phyloP scores from a whole-genome alignment of 2,888 invertebrate species.

The Eledone cirrhosa region DNA sequence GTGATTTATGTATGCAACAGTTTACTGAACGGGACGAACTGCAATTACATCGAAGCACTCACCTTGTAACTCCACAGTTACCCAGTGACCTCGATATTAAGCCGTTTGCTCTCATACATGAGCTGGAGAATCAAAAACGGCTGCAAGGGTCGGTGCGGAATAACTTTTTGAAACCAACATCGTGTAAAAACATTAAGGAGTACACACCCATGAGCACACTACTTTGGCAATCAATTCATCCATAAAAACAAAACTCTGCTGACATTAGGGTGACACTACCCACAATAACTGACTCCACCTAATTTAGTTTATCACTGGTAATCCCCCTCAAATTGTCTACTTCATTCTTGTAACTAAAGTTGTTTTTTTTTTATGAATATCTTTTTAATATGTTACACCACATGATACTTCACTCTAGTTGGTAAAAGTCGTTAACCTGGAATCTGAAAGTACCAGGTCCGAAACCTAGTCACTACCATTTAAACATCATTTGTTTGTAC shows the following conservation, averaged over 20 bases:
- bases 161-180: constrained; percentile 17
- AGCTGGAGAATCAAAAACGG: neutral
- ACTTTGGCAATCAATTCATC: constrained; percentile 11
- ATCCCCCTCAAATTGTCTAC: too few species aligned
- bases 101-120: neutral
- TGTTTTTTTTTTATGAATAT: too few species aligned
- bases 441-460: too few species aligned
- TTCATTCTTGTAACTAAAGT: too few species aligned
- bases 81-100: neutral
- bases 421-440: too few species aligned
- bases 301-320: too few species aligned
- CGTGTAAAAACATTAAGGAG: constrained; percentile 16
- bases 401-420: too few species aligned
- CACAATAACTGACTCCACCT: too few species aligned
- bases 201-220: constrained; percentile 12
- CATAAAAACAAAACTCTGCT: neutral
- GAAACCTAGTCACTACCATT: too few species aligned
- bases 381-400: too few species aligned
- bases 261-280: too few species aligned
- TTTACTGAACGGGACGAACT: constrained; percentile 9
- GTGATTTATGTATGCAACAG: neutral
- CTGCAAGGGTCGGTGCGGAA: constrained; percentile 12
- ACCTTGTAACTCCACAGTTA: neutral
- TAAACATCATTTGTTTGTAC: too few species aligned
- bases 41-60: neutral